phyloP scores from a whole-genome alignment of 1,140 invertebrate genomes.

The Procambarus clarkii region DNA sequence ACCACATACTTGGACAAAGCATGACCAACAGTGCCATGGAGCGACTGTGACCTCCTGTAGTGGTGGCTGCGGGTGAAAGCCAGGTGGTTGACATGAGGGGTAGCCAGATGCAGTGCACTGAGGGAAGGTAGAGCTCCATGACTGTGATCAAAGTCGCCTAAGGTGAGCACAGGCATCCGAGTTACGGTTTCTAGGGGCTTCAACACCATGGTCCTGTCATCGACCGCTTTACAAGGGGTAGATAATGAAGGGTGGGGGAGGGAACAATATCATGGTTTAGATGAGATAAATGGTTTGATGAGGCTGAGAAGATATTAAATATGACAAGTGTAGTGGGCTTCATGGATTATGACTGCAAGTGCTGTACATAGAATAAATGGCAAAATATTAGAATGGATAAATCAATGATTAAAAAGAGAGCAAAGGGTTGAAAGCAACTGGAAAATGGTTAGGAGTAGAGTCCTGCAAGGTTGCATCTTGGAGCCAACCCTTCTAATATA shows the following conservation, averaged over 20 bases:
- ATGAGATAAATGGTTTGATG: background rate
- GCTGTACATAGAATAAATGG: too few species aligned
- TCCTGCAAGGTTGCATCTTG: too few species aligned
- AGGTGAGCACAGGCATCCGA: background rate
- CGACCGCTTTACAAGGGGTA: background rate
- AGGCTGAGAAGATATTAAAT: too few species aligned
- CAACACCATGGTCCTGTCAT: constrained; percentile 22
- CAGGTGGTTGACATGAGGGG: background rate
- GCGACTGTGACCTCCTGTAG: background rate
- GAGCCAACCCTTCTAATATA: too few species aligned
- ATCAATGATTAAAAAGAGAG: too few species aligned
- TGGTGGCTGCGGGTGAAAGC: background rate
- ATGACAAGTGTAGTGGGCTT: too few species aligned
- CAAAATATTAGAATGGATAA: too few species aligned
- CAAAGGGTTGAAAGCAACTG: too few species aligned
- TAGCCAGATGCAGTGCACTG: background rate
- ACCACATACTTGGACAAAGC: background rate
- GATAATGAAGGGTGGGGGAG: background rate
- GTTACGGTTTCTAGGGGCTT: background rate
- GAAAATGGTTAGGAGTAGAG: too few species aligned
- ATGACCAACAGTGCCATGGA: too few species aligned
- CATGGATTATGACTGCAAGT: too few species aligned
- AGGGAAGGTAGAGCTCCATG: background rate
- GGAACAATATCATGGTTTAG: background rate
- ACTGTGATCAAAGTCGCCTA: background rate